phyloP scores from a whole-genome alignment of 2,797 vertebrate genomes.

The Darevskia mixta region DNA sequence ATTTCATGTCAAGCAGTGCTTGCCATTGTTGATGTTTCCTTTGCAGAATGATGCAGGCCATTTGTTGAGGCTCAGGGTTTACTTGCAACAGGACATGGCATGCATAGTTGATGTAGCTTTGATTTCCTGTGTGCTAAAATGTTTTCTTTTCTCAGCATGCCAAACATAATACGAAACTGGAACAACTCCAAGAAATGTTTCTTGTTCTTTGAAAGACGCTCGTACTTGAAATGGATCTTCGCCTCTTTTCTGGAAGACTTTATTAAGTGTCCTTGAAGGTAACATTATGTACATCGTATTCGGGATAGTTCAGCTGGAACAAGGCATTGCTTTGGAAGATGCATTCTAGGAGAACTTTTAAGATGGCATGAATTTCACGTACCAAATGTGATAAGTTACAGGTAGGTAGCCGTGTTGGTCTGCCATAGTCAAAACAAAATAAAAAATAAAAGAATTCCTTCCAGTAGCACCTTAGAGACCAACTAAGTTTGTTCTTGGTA shows the following conservation, averaged over 20 bases:
- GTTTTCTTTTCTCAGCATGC: constrained; percentile 17
- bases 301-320: constrained; percentile 23
- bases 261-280: constrained; percentile 7
- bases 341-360: neutral
- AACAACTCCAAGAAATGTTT: neutral
- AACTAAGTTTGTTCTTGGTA: too few species aligned
- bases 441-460: too few species aligned
- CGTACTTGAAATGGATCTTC: neutral
- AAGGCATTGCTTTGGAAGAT: neutral
- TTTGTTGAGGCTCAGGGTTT: constrained; percentile 20
- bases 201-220: neutral
- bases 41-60: constrained; percentile 23
- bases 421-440: too few species aligned
- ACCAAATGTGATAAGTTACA: neutral
- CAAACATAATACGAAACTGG: constrained; percentile 25
- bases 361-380: constrained; percentile 1
- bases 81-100: constrained; percentile 17
- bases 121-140: constrained; percentile 34
- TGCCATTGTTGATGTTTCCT: constrained; percentile 18
- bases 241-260: neutral
- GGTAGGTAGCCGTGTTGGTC: too few species aligned
- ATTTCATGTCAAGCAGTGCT: neutral
- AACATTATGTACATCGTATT: neutral
- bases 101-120: constrained; percentile 23
- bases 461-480: too few species aligned